Conservation (phyloP, 1,140 invertebrate genomes). For the Cardiocondyla obscurior region DNA sequence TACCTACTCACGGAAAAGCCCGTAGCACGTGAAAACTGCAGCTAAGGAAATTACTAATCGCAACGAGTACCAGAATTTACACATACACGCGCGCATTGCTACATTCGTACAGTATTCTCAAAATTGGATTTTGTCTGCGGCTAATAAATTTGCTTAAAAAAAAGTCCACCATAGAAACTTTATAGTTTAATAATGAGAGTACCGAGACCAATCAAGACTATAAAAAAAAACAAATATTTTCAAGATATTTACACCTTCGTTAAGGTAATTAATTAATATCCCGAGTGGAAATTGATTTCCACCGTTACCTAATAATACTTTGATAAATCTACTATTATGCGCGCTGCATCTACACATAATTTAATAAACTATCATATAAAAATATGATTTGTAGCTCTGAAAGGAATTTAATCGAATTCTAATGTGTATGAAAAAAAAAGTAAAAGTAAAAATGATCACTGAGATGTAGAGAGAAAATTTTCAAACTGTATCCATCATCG, state of each 20-base stretch:
- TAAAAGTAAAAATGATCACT: conserved; percentile 14
- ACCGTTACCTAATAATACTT: no score
- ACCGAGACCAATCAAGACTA: not conserved
- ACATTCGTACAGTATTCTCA: not conserved
- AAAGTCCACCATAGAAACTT: not conserved
- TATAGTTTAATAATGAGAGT: not conserved
- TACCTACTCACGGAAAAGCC: conserved; percentile 42
- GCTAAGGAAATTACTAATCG: conserved; percentile 56
- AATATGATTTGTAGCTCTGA: conserved; percentile 34
- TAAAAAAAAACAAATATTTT: not conserved
- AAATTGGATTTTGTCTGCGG: not conserved
- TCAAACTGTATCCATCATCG: conserved; percentile 43
- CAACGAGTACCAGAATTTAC: conserved; percentile 14
- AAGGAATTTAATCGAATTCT: conserved; percentile 25
- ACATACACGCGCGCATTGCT: not conserved
- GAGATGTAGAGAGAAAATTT: conserved; percentile 21
- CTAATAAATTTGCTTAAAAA: conserved; percentile 4
- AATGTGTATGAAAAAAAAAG: conserved; percentile 6
- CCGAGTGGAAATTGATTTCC: no score
- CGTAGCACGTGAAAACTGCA: conserved; percentile 43
- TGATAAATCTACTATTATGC: not conserved
- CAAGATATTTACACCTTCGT: not conserved
- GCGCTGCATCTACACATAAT: conserved; percentile 7
- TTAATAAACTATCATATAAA: conserved; percentile 36
- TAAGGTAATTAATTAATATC: no score